Base-by-base conservation (phyloP, 1,140 invertebrate genomes). In the Platorchestia sp. region DNA sequence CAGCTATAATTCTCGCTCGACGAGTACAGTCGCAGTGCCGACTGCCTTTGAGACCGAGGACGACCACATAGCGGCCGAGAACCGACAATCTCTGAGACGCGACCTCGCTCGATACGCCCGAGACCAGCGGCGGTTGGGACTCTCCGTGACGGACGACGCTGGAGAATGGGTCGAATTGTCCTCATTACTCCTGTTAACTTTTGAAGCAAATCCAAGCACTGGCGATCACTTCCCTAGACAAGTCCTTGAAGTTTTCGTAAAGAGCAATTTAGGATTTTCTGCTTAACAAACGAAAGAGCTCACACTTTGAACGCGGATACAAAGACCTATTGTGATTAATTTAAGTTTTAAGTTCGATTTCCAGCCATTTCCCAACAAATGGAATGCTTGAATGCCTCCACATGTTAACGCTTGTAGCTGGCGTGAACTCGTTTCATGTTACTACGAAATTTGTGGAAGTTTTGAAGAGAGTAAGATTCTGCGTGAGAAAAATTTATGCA, bases 131-230 rank as follows among this genome's bases (percentile, higher is more conserved):
- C 41, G 36, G 44, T 91, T 6, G 89, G 43, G 43, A 45, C 89
- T 44, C 41, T 42, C 22, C 43, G 40, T 19, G 47, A 93, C 44
- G 44, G 91, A 93, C 91, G 91, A 93, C 43, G 91, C 45, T 44
- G 45, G 44, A 93, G 45, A 93, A 93, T 93, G 91, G 59, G 91
- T 47, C 43, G 91, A 93, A 93, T 93, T 42, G 44, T 44, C 91
- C 5, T 93, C 41, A 47, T 93, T 93, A 93, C 47, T 93, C 44
- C 45, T 40, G 36, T 45, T 93, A 93, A 93, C 91, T 93, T 93
- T 45, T 45, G 0, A 89, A 93, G 91, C 6, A 36, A 44, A 93
- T 41, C 41, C 10, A 44, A 42, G 91, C 87, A 41, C 59, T 36
- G 14, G 27, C 1, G 27, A 75, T 36, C 14, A 75, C 59, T 75